Percentiles rank a stretch among this genome's conserved stretches.
Conservation (phyloP, 2,888 invertebrate species). For the Ephialtes manifestator region DNA sequence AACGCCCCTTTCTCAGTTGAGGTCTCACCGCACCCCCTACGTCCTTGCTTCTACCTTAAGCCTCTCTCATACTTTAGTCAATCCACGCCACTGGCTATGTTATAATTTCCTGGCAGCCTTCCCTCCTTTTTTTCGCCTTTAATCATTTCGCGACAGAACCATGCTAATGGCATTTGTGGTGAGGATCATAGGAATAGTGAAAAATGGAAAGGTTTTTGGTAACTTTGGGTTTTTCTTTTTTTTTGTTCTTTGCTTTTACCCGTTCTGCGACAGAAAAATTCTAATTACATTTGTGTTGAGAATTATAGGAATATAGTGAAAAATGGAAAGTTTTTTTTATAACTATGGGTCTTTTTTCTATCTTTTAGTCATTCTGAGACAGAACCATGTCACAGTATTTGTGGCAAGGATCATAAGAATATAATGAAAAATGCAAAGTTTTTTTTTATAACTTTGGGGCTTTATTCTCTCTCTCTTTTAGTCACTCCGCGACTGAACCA, state of each 20-base stretch:
- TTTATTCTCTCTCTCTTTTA: neutral
- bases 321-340: neutral
- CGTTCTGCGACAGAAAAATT: too few species aligned
- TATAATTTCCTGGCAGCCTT: conserved; percentile 9
- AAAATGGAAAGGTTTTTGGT: neutral
- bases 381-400: too few species aligned
- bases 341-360: too few species aligned
- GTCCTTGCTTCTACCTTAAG: conserved; percentile 20
- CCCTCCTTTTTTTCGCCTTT: conserved; percentile 23
- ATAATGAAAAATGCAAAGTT: too few species aligned
- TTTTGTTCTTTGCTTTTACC: too few species aligned
- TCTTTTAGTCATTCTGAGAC: too few species aligned
- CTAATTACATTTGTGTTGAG: too few species aligned
- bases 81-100: conserved; percentile 3
- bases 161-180: conserved; percentile 21
- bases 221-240: too few species aligned
- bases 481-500: neutral
- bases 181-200: neutral
- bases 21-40: conserved; percentile 25
- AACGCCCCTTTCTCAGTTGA: conserved; percentile 41
- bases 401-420: too few species aligned
- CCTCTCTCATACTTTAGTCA: conserved; percentile 49
- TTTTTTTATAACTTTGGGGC: too few species aligned
- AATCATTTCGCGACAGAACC: neutral
- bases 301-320: too few species aligned